Evolutionary conservation across 2,797 vertebrate genomes (phyloP).

Genomic region (Melanotaenia trifasciata): DNA sequence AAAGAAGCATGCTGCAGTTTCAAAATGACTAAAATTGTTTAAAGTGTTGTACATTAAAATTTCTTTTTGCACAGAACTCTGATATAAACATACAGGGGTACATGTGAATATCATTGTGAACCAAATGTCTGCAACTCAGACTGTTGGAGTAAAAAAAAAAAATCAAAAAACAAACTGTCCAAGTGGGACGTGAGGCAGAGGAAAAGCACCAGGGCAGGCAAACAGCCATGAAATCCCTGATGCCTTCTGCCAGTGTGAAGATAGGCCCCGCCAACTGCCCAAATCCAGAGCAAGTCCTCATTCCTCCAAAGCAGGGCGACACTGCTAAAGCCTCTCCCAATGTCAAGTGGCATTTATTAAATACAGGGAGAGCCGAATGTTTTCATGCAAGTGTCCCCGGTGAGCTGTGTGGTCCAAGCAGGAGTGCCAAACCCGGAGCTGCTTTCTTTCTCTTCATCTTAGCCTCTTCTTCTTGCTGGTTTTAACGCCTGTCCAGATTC

Average conservation of each 20-base stretch:
- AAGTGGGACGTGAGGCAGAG: slow-evolving; percentile 62
- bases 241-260: slow-evolving; percentile 78
- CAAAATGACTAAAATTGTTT: neutral
- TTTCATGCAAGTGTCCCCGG: slow-evolving; percentile 66
- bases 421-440: slow-evolving; percentile 58
- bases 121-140: slow-evolving; percentile 38
- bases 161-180: slow-evolving; percentile 32
- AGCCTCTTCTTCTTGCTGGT: slow-evolving; percentile 26
- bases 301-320: slow-evolving; percentile 62
- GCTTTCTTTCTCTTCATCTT: slow-evolving; percentile 60
- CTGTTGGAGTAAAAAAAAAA: slow-evolving; percentile 9
- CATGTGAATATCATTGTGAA: slow-evolving; percentile 49
- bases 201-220: slow-evolving; percentile 71
- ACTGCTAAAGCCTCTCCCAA: slow-evolving; percentile 75
- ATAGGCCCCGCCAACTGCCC: slow-evolving; percentile 80
- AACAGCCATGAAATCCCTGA: slow-evolving; percentile 80
- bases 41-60: slow-evolving; percentile 3
- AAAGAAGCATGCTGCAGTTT: neutral
- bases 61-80: slow-evolving; percentile 30
- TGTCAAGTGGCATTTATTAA: slow-evolving; percentile 83
- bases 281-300: slow-evolving; percentile 78
- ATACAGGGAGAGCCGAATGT: slow-evolving; percentile 54
- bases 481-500: slow-evolving; percentile 69
- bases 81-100: slow-evolving; percentile 9
- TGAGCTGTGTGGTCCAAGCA: slow-evolving; percentile 76